Conservation (phyloP, 2,113 vertebrate genomes). For the Melierax canorus region DNA sequence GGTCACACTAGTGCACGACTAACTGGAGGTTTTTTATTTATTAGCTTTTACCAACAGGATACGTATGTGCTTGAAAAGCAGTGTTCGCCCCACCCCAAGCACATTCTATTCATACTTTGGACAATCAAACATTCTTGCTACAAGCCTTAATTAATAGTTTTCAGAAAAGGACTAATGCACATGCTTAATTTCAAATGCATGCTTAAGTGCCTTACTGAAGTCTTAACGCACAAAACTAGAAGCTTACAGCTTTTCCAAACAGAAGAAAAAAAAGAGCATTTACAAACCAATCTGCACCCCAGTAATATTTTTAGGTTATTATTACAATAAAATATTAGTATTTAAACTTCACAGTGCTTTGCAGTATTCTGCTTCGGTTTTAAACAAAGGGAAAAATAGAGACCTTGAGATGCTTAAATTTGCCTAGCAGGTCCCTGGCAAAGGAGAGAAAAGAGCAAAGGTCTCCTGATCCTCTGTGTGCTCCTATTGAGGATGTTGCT, state of each 20-base stretch:
- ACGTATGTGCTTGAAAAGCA: neutral
- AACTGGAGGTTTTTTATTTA: neutral
- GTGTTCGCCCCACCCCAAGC: neutral
- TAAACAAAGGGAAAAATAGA: neutral
- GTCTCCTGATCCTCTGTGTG: neutral
- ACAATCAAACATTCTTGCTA: neutral
- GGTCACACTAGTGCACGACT: neutral
- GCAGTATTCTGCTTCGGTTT: neutral
- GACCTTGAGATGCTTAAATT: neutral
- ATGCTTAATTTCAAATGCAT: neutral
- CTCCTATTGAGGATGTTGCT: neutral
- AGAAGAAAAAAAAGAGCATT: neutral
- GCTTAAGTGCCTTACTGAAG: constrained; percentile 15
- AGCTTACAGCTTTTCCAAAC: neutral
- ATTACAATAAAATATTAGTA: neutral
- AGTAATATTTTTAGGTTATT: neutral
- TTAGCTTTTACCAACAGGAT: neutral
- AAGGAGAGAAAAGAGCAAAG: neutral
- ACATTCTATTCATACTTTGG: constrained; percentile 12
- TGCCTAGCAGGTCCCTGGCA: neutral
- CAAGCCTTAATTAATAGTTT: constrained; percentile 22
- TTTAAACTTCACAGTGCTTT: neutral
- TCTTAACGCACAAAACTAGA: neutral
- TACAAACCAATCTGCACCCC: neutral
- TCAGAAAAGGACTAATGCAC: constrained; percentile 9